Conservation (phyloP, 2,113 vertebrate genomes). For the Scomber colias region DNA sequence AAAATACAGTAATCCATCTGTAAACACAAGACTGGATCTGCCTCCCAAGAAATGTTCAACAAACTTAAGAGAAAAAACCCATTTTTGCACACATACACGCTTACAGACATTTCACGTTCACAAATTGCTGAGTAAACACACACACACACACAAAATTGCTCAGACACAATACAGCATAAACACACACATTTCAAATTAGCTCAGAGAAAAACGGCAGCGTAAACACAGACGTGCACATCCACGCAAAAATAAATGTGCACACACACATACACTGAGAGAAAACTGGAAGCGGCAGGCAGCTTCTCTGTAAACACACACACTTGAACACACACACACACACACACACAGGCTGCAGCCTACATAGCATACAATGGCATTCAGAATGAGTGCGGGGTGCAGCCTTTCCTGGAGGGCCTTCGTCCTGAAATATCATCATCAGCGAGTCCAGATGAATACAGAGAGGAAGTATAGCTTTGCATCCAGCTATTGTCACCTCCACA, state of each 20-base stretch:
- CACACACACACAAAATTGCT: not conserved
- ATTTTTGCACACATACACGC: not conserved
- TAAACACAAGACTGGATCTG: not conserved
- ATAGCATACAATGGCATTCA: not conserved
- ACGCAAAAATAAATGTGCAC: not conserved
- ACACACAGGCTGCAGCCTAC: not conserved
- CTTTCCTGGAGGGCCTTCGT: conserved; percentile 34
- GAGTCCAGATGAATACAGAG: conserved; percentile 14
- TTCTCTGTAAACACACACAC: conserved; percentile 14
- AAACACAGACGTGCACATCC: conserved; percentile 4
- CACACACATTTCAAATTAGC: not conserved
- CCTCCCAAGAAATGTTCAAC: not conserved
- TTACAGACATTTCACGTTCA: not conserved
- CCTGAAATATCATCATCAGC: conserved; percentile 52
- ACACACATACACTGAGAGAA: not conserved
- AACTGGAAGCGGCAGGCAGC: not conserved
- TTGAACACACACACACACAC: not conserved
- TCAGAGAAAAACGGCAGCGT: not conserved
- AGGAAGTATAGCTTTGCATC: conserved; percentile 35
- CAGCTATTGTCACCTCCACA: conserved; percentile 48
- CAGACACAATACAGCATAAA: not conserved
- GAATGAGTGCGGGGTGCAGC: conserved; percentile 8
- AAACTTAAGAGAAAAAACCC: too few species aligned
- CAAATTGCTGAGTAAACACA: conserved; percentile 1
- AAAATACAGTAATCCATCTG: too few species aligned